Base-by-base conservation (phyloP, 2,797 vertebrate species). In the Hypotaenidia philippensis region DNA sequence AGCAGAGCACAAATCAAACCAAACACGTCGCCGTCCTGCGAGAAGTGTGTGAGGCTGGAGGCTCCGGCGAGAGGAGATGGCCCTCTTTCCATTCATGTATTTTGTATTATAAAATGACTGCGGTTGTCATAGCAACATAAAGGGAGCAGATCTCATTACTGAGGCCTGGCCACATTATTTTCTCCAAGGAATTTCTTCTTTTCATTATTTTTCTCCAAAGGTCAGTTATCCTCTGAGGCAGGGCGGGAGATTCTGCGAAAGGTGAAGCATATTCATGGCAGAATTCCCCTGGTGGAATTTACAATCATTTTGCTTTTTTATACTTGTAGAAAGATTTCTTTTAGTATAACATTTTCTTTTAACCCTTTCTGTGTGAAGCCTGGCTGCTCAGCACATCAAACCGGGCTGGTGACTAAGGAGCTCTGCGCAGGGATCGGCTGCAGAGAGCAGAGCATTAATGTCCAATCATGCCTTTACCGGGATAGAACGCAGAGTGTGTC, bases 71-170 rank as follows among this genome's bases (percentile, higher is more conserved):
- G 97, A 98, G 98, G 98, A 97, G 98, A 98, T 97, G 97, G 98
- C 96, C 98, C 96, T 97, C 97, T 93, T 92, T 87, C 97, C 98
- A 99, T 99, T 99, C 99, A 99, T 98, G 98, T 99, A 99, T 98
- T 98, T 98, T 98, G 98, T 99, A 98, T 99, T 98, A 99, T 98
- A 98, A 98, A 98, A 98, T 98, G 98, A 98, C 97, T 98, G 97
- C 44, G 74, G 99, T 99, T 98, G 96, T 98, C 98, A 99, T 99
- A 97, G 98, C 98, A 99, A 99, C 99, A 97, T 98, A 97, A 98
- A 99, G 98, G 98, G 98, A 99, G 98, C 99, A 98, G 98, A 99
- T 99, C 99, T 99, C 99, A 99, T 99, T 99, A 99, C 99, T 97
- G 98, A 98, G 98, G 98, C 98, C 98, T 97, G 98, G 99, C 98